Base-by-base conservation (phyloP, 2,888 invertebrate genomes). In the Andricus curvator region DNA sequence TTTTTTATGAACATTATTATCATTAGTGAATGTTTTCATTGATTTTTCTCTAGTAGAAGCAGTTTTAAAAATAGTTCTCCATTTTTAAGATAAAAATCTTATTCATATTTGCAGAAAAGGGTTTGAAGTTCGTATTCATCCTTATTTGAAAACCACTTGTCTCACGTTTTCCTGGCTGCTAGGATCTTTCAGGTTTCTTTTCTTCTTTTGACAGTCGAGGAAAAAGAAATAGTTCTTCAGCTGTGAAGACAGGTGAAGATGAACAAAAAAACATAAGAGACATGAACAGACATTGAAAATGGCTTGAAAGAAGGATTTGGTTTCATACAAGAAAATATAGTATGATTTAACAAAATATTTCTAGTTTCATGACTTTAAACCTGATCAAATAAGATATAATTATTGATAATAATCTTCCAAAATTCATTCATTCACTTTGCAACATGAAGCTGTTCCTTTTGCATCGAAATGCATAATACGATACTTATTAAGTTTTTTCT, bases 141-240 rank as follows among this genome's bases (percentile, higher is more conserved):
- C 25, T 29, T 70, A 70, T 70, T 70, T 70, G 44, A 44, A 70
- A 70, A 70, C 17, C 48, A 70, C 48, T 70, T 70, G 70, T 70
- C 48, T 70, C 41, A 56, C 70, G 29, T 51, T 51, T 48, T 17
- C 13, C 48, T 70, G 29, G 25, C 44, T 17, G 70, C 22, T 51
- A 70, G 48, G 51, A 70, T 13, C 41, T 2, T 41, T 41, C 41
- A 22, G 48, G 25, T 20, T 65, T 70, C 29, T 20, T 48, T 70
- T 70, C 70, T 70, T 51, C 20, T 70, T 70, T 70, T 70, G 51
- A 51, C 70, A 70, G 25, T 29, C 20, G 48, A 70, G 11, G 48
- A 70, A 70, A 70, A 70, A 51, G 48, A 51, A 17, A 48, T 29
- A 70, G 20, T 70, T 48, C 48, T 44, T 48, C 25, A 44, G n/a